Conservation (phyloP, 1,140 invertebrate species). For the Drosophila tristis region DNA sequence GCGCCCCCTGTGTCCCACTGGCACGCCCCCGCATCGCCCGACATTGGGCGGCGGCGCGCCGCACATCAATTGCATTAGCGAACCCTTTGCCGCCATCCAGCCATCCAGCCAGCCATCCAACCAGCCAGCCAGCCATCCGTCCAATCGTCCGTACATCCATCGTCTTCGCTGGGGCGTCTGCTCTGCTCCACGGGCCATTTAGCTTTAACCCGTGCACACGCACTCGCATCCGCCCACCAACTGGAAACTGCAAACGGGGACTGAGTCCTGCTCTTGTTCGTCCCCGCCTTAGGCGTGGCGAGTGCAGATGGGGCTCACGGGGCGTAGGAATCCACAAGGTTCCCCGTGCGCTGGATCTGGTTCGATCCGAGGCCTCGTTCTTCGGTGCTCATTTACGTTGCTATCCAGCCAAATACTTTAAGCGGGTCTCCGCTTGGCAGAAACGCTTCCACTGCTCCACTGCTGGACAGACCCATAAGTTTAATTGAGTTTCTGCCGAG, state of each 20-base stretch:
- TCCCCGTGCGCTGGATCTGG: no score
- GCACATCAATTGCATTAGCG: slow-evolving; percentile 64
- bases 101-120: neutral
- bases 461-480: no score
- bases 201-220: slow-evolving; percentile 52
- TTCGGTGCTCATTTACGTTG: no score
- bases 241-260: neutral
- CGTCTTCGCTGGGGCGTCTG: slow-evolving; percentile 39
- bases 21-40: slow-evolving; percentile 1
- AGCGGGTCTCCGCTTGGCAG: no score
- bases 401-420: no score
- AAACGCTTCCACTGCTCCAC: no score
- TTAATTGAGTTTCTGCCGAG: no score
- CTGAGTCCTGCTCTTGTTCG: neutral
- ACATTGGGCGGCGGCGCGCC: slow-evolving; percentile 1
- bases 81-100: slow-evolving; percentile 10
- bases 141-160: slow-evolving; percentile 22
- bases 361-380: no score
- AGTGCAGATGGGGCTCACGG: slow-evolving; percentile 2
- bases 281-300: no score
- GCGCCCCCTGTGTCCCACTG: slow-evolving; percentile 8
- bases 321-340: no score
- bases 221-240: slow-evolving; percentile 4
- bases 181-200: slow-evolving; percentile 66
- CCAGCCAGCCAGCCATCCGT: slow-evolving; percentile 33